Evolutionary conservation across 2,797 vertebrate genomes (phyloP).

Genomic region (Garrulus glandarius): DNA sequence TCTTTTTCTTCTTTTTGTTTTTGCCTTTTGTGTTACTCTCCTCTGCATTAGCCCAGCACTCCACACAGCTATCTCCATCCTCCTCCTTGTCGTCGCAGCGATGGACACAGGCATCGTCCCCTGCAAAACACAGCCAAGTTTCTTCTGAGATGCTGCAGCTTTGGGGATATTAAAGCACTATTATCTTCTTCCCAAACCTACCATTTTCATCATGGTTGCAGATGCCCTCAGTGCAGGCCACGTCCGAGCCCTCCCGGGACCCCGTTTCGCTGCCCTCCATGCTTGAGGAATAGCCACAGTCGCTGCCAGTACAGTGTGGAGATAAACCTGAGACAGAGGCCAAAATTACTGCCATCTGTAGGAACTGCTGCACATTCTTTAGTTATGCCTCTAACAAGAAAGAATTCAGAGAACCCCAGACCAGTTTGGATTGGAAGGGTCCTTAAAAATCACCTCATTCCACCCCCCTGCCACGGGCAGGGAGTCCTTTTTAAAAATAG

Average conservation of each 20-base stretch:
- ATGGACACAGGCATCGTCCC: slow-evolving; percentile 81
- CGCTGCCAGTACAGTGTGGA: slow-evolving; percentile 87
- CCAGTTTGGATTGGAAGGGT: background rate
- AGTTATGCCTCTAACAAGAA: background rate
- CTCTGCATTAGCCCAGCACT: slow-evolving; percentile 88
- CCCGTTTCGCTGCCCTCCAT: slow-evolving; percentile 93
- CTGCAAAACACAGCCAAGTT: slow-evolving; percentile 60
- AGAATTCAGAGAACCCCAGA: background rate
- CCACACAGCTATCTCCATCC: slow-evolving; percentile 89
- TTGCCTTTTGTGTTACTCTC: slow-evolving; percentile 85
- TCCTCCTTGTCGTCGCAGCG: slow-evolving; percentile 89
- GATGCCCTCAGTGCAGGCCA: slow-evolving; percentile 95
- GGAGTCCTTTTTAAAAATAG: background rate
- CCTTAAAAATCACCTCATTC: background rate
- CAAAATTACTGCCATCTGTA: background rate
- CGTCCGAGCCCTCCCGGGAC: slow-evolving; percentile 91
- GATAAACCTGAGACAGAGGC: slow-evolving; percentile 79
- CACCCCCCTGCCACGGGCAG: background rate
- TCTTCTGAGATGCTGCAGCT: background rate
- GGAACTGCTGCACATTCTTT: background rate
- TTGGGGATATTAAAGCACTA: background rate
- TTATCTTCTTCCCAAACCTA: slow-evolving; percentile 57
- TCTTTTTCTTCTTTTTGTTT: slow-evolving; percentile 97
- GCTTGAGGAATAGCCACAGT: slow-evolving; percentile 95
- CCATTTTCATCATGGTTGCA: slow-evolving; percentile 95